Conservation (phyloP, 2,113 vertebrate species). For the Nesospiza acunhae region DNA sequence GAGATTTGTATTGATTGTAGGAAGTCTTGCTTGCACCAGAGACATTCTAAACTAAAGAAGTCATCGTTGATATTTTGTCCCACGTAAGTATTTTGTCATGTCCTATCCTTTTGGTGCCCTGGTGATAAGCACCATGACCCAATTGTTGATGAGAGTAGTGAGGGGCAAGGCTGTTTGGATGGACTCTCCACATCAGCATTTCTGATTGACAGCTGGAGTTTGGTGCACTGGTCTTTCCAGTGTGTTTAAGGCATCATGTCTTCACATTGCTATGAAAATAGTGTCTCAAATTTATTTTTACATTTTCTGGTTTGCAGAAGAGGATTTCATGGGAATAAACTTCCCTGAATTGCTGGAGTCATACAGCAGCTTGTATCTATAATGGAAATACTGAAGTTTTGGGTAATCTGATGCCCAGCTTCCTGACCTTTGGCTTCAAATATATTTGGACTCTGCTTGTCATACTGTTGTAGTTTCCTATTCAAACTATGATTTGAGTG, state of each 20-base stretch:
- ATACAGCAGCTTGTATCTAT: not conserved
- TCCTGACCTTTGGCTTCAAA: not conserved
- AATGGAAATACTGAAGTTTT: not conserved
- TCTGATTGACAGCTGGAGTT: not conserved
- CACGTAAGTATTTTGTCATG: not conserved
- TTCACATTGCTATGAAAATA: not conserved
- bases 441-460: not conserved
- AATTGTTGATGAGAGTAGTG: accelerated
- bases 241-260: not conserved
- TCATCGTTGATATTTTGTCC: not conserved
- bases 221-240: not conserved
- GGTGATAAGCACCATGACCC: not conserved
- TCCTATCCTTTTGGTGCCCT: not conserved
- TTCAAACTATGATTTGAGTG: not conserved
- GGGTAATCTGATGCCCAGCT: not conserved
- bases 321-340: not conserved
- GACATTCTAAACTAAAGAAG: not conserved
- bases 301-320: not conserved
- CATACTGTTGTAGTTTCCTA: not conserved
- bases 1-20: not conserved
- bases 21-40: not conserved
- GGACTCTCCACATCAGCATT: not conserved
- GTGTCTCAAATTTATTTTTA: not conserved
- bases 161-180: not conserved
- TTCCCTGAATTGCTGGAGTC: not conserved